phyloP scores from a whole-genome alignment of 1,140 invertebrate species.

The Drosophila mojavensis region DNA sequence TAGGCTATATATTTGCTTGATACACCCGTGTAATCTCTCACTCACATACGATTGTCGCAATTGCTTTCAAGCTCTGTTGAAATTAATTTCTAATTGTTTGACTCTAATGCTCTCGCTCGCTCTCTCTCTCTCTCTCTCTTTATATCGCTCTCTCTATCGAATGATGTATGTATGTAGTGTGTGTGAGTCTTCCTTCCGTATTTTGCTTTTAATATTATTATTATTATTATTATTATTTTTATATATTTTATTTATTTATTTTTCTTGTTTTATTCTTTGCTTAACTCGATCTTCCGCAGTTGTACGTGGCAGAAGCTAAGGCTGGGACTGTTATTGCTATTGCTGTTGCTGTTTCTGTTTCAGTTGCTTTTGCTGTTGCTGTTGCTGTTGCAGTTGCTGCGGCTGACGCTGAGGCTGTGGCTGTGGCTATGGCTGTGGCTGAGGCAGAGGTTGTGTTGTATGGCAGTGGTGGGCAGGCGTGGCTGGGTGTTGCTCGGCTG shows the following conservation, averaged over 20 bases:
- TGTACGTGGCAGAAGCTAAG: slow-evolving; percentile 6
- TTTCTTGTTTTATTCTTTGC: slow-evolving; percentile 7
- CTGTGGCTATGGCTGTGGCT: slow-evolving; percentile 14
- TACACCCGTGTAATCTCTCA: slow-evolving; percentile 29
- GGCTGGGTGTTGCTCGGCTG: slow-evolving; percentile 24
- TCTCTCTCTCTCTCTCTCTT: too few relatives aligned
- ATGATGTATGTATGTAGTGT: not conserved
- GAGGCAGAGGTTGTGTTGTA: slow-evolving; percentile 23
- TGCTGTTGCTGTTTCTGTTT: not conserved
- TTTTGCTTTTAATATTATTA: too few relatives aligned
- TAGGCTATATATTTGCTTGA: slow-evolving; percentile 10
- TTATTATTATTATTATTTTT: not conserved
- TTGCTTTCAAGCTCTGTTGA: slow-evolving; percentile 37
- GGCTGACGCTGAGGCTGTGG: slow-evolving; percentile 6
- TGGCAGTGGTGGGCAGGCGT: slow-evolving; percentile 20
- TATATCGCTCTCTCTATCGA: not conserved
- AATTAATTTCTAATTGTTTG: slow-evolving; percentile 1
- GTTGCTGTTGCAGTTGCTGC: not conserved
- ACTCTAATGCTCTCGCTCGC: not conserved
- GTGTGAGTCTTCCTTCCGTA: not conserved
- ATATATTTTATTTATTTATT: slow-evolving; percentile 2
- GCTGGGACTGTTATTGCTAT: slow-evolving; percentile 9
- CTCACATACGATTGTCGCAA: slow-evolving; percentile 51
- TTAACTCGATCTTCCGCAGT: slow-evolving; percentile 32
- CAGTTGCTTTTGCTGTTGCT: slow-evolving; percentile 1